phyloP scores from a whole-genome alignment of 2,888 invertebrate genomes.

The Lepidochitona cinerea region DNA sequence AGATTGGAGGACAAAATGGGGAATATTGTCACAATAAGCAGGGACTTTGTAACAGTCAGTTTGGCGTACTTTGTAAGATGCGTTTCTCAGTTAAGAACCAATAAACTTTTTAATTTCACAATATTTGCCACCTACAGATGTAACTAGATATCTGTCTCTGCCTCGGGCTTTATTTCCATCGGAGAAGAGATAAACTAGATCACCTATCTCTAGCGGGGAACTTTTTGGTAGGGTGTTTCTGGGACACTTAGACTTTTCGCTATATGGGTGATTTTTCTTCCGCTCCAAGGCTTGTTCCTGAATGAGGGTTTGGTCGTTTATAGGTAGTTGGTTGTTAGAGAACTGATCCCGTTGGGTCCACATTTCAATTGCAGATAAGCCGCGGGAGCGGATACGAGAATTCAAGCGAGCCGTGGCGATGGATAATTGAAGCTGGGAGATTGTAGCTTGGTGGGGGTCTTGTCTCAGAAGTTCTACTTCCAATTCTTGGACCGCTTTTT shows the following conservation, averaged over 20 bases:
- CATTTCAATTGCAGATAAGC: constrained; percentile 38
- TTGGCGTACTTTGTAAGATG: constrained; percentile 30
- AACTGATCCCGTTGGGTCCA: constrained; percentile 39
- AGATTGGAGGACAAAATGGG: too few relatives aligned
- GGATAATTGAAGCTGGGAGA: constrained; percentile 14
- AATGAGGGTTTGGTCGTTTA: constrained; percentile 27
- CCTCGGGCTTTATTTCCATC: constrained; percentile 25
- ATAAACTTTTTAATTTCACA: constrained; percentile 31
- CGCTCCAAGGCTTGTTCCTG: constrained; percentile 23
- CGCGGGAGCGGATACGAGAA: constrained; percentile 28
- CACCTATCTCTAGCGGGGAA: constrained; percentile 21
- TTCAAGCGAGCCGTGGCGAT: constrained; percentile 31
- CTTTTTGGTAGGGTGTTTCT: not conserved
- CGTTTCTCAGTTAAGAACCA: constrained; percentile 24
- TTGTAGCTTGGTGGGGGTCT: constrained; percentile 23
- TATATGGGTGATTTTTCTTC: constrained; percentile 28
- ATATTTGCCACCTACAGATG: constrained; percentile 25
- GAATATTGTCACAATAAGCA: too few relatives aligned
- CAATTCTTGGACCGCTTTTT: constrained; percentile 44
- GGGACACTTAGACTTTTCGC: constrained; percentile 30
- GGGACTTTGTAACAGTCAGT: constrained; percentile 31
- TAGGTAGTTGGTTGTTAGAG: constrained; percentile 30
- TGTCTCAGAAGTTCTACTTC: constrained; percentile 37
- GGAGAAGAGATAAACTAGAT: constrained; percentile 29
- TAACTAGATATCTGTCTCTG: constrained; percentile 30